These are phyloP conservation scores for Mormyrops attenuatus DNA, from an alignment of 2,797 vertebrate genomes.

Conservation along the genomic window DNA sequence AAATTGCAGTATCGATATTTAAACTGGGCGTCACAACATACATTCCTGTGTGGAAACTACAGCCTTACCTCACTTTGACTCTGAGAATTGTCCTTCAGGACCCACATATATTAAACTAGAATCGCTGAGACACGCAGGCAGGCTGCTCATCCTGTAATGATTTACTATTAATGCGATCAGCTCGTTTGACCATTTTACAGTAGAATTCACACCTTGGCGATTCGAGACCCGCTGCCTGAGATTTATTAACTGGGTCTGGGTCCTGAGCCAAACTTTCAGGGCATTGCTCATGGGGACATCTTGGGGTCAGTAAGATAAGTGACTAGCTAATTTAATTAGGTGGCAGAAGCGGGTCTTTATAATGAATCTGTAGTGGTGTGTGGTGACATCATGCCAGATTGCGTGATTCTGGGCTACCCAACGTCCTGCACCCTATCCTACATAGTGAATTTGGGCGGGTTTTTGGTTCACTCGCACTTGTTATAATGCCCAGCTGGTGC, in stretches of 20 bases:
- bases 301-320: constrained; percentile 7
- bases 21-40: neutral
- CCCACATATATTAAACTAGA: neutral
- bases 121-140: neutral
- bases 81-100: neutral
- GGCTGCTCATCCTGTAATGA: neutral
- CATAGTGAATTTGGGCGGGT: neutral
- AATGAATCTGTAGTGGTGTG: neutral
- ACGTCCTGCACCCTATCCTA: neutral
- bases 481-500: neutral
- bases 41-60: neutral
- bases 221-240: neutral
- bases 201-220: neutral
- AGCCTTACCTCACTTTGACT: neutral
- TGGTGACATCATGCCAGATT: neutral
- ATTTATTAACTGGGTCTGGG: neutral
- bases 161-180: neutral
- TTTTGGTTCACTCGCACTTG: neutral
- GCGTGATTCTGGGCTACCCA: neutral
- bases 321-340: neutral
- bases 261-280: neutral
- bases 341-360: neutral
- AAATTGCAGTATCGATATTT: neutral
- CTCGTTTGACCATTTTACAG: neutral
- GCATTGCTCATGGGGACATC: neutral